A percentile compares a stretch with the other conserved stretches of the same genome.
Conservation (phyloP, 2,888 invertebrate species). For the Trypoxylon attenuatum region DNA sequence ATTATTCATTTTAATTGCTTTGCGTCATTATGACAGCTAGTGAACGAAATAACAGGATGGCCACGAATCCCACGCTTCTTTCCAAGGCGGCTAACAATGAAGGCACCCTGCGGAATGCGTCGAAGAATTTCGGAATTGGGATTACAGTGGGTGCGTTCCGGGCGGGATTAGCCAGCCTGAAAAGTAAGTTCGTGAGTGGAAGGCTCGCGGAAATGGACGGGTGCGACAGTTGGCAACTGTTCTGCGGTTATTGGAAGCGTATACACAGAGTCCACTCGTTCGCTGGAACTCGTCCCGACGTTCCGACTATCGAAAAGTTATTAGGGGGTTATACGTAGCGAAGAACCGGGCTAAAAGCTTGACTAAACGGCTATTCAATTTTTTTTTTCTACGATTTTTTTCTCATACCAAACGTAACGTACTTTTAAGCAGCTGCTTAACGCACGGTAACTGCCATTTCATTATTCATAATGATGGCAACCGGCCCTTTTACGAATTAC, state of each 20-base stretch:
- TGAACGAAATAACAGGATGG: no score
- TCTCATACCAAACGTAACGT: background rate
- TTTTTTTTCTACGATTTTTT: background rate
- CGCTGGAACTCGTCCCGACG: constrained; percentile 49
- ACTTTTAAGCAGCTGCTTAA: background rate
- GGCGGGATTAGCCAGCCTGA: constrained; percentile 42
- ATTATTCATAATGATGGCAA: background rate
- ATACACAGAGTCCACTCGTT: constrained; percentile 11
- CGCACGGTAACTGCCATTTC: background rate
- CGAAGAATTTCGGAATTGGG: constrained; percentile 20
- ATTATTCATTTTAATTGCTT: no score
- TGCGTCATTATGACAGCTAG: no score
- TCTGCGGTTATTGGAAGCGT: constrained; percentile 32
- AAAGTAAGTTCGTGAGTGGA: constrained; percentile 56
- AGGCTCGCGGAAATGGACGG: constrained; percentile 51
- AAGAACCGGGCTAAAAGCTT: constrained; percentile 29
- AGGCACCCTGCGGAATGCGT: constrained; percentile 21
- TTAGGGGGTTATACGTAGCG: constrained; percentile 40
- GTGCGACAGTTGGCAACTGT: constrained; percentile 67
- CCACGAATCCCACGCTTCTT: no score
- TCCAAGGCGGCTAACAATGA: constrained; percentile 27
- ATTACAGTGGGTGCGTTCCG: constrained; percentile 35
- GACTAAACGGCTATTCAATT: constrained; percentile 33
- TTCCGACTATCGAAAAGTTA: constrained; percentile 55
- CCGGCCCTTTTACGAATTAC: background rate